Evolutionary conservation across 2,888 invertebrate species (phyloP).

Genomic region (Schrankia costaestrigalis): DNA sequence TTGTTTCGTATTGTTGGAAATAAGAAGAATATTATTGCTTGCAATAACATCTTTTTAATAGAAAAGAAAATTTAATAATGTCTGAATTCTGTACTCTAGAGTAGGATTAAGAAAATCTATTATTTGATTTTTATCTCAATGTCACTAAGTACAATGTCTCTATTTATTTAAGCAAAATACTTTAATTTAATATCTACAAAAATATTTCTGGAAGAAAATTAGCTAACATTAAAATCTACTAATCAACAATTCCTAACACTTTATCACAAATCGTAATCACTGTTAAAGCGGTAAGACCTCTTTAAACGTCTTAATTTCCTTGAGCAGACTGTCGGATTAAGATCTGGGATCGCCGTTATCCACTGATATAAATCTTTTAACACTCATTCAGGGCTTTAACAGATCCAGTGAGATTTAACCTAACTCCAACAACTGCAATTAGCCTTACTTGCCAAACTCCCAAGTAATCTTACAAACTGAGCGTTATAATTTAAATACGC

Average conservation of each 20-base stretch:
- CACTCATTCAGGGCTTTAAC: conserved; percentile 67
- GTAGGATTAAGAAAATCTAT: no score
- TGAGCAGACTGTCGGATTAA: conserved; percentile 44
- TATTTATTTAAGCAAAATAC: conserved; percentile 6
- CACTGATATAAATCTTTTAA: conserved; percentile 77
- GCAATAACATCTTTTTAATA: no score
- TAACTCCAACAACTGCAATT: conserved; percentile 77
- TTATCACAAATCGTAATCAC: conserved; percentile 12
- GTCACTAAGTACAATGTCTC: no score
- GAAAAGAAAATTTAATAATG: no score
- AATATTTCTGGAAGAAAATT: no score
- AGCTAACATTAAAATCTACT: no score
- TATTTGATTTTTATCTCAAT: no score
- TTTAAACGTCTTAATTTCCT: conserved; percentile 72
- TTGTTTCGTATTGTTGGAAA: no score
- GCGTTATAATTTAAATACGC: conserved; percentile 53
- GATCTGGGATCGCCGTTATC: conserved; percentile 49
- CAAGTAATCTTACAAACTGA: conserved; percentile 66
- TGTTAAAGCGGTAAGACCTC: conserved; percentile 28
- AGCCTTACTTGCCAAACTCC: conserved; percentile 57
- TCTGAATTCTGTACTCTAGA: no score
- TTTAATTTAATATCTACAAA: background rate
- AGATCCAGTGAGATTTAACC: conserved; percentile 56
- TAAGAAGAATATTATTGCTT: no score
- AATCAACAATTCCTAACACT: background rate